phyloP scores from a whole-genome alignment of 2,113 vertebrate species.

The Sterrhoptilus dennistouni region DNA sequence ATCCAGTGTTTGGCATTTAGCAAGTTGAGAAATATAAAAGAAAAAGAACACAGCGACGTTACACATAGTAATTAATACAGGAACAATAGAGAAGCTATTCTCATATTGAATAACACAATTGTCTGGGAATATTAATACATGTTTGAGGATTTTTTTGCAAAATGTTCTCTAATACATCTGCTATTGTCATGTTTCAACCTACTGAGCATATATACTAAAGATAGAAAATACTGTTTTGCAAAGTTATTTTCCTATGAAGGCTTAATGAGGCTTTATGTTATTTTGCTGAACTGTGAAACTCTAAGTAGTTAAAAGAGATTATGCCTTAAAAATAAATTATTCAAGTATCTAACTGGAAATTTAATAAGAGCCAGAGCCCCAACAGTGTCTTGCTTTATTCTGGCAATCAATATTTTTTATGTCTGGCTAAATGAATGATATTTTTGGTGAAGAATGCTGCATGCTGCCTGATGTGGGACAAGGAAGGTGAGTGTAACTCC shows the following conservation, averaged over 20 bases:
- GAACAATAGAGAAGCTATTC: not conserved
- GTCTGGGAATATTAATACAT: not conserved
- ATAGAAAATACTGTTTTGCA: not conserved
- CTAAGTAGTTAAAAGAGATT: not conserved
- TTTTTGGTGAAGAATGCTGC: not conserved
- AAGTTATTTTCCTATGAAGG: not conserved
- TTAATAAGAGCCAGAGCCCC: slow-evolving; percentile 16
- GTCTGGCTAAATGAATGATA: not conserved
- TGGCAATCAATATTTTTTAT: not conserved
- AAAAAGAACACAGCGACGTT: not conserved
- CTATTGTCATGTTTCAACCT: not conserved
- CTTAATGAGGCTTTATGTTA: not conserved
- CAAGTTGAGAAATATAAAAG: slow-evolving; percentile 49
- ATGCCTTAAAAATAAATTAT: not conserved
- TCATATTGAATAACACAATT: not conserved
- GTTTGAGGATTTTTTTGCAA: not conserved
- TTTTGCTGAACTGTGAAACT: not conserved
- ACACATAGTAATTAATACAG: not conserved
- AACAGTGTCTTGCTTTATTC: not conserved
- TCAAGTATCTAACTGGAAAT: not conserved
- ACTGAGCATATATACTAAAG: not conserved
- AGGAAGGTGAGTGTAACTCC: not conserved
- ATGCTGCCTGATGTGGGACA: not conserved
- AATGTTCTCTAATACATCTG: not conserved
- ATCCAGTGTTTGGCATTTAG: not conserved